Evolutionary conservation across 2,113 vertebrate genomes (phyloP).

Genomic region (Felis chaus): DNA sequence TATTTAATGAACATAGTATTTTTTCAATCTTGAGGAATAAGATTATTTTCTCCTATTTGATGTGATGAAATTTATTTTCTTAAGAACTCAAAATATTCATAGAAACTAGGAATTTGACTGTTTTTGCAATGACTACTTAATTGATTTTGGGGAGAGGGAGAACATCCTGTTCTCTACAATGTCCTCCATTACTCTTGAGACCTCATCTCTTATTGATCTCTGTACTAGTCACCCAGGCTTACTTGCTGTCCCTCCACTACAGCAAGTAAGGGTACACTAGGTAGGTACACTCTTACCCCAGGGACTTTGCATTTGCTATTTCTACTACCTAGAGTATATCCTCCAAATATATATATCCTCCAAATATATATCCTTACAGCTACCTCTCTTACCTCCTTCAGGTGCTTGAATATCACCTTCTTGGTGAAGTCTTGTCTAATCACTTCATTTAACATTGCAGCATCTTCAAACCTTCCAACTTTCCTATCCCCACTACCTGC

Average conservation of each 20-base stretch:
- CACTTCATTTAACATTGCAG: not conserved
- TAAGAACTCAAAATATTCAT: not conserved
- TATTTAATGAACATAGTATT: not conserved
- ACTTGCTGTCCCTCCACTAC: not conserved
- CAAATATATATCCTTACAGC: not conserved
- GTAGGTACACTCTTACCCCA: not conserved
- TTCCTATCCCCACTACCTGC: not conserved
- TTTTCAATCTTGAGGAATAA: constrained; percentile 27
- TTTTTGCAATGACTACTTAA: not conserved
- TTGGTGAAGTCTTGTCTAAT: not conserved
- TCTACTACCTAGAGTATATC: not conserved
- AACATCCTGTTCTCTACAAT: not conserved
- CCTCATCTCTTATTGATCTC: not conserved
- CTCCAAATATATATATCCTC: not conserved
- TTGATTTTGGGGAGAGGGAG: not conserved
- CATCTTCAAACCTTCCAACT: not conserved
- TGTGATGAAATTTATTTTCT: not conserved
- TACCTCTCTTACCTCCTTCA: not conserved
- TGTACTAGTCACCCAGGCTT: not conserved
- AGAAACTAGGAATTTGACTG: not conserved
- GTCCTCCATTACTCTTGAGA: not conserved
- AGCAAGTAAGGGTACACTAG: no score
- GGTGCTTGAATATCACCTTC: not conserved
- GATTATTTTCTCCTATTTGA: not conserved
- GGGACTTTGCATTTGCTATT: not conserved